Evolutionary conservation across 2,797 vertebrate genomes (phyloP), one percentile per base, ranked within the genome.

Genomic region (Phaenicophaeus curvirostris): DNA sequence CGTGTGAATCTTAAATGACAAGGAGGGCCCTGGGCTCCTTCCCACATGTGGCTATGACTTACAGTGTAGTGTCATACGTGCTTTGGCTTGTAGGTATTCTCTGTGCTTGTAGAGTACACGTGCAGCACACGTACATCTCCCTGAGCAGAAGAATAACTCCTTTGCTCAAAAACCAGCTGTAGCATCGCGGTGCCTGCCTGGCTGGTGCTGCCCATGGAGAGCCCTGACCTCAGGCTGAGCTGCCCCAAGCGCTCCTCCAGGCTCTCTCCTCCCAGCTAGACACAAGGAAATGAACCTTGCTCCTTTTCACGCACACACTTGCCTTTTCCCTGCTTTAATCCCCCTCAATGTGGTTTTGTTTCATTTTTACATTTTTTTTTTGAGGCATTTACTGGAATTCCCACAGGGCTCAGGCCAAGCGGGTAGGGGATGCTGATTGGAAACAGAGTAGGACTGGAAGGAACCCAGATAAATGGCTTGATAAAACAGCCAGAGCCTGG

Each of bases 271-370:
- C 59, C 72, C 68, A 9, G 63, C 0, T 0, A 23, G 72, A 37
- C 39, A 30, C 1, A 4, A 65, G 63, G 46, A 68, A 50, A 55
- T 1, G 28, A 66, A 11, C 42, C 20, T 69, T 17, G 68, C 72
- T 88, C 63, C 48, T 74, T 82, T 85, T 42, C 75, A 33, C 59
- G 55, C 80, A 6, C 54, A 9, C 33, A 2, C 54, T 50, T 10
- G n/a, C 79, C 51, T 88, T 73, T 57, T 12, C 75, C 53, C 53
- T 11, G 16, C 35, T 80, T 88, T 74, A 21, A 62, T 83, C 88
- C 73, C 72, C 76, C 68, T 8, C 16, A 11, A 31, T 31, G 57
- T 85, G 65, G 83, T 91, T 96, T 54, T 76, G 9, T 91, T 95
- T 91, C 72, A 42, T 62, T 91, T 94, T 58, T 85, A 19, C n/a